Evolutionary conservation across 2,113 vertebrate species (phyloP).

Genomic region (Fulmarus glacialis): DNA sequence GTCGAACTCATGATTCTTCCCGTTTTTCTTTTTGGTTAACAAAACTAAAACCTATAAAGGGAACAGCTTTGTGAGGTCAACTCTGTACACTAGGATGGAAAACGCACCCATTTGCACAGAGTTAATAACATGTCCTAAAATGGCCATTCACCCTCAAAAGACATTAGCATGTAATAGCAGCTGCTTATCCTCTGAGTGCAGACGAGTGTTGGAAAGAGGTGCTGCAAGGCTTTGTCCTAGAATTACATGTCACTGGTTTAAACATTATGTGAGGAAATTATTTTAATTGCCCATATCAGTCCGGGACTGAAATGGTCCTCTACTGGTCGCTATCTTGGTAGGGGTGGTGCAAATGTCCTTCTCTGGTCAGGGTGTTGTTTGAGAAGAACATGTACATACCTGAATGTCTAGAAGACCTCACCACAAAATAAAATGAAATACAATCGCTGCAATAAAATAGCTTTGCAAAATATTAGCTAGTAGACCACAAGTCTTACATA

Average conservation of each 20-base stretch:
- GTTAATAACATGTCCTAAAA: conserved; percentile 23
- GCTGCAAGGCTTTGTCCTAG: conserved; percentile 27
- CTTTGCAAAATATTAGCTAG: background rate
- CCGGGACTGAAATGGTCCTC: background rate
- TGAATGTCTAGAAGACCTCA: background rate
- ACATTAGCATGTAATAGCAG: conserved; percentile 31
- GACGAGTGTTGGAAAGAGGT: background rate
- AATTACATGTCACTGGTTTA: conserved; percentile 4
- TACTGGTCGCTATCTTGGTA: background rate
- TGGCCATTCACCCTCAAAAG: conserved; percentile 2
- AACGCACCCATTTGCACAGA: background rate
- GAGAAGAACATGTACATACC: background rate
- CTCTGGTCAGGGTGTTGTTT: background rate
- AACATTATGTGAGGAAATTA: conserved; percentile 27
- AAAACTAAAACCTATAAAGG: background rate
- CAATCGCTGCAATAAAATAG: background rate
- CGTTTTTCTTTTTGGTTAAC: background rate
- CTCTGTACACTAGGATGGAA: background rate
- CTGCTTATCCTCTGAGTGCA: conserved; percentile 12
- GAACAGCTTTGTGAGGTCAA: background rate
- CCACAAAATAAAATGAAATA: background rate
- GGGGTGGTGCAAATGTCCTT: background rate
- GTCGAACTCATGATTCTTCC: background rate
- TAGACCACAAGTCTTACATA: background rate
- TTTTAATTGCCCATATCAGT: background rate